Percentiles rank a stretch among this genome's conserved stretches.
These are phyloP conservation scores for Coenobita brevimanus DNA, from an alignment of 1,140 invertebrate species.

Conservation along the genomic window DNA sequence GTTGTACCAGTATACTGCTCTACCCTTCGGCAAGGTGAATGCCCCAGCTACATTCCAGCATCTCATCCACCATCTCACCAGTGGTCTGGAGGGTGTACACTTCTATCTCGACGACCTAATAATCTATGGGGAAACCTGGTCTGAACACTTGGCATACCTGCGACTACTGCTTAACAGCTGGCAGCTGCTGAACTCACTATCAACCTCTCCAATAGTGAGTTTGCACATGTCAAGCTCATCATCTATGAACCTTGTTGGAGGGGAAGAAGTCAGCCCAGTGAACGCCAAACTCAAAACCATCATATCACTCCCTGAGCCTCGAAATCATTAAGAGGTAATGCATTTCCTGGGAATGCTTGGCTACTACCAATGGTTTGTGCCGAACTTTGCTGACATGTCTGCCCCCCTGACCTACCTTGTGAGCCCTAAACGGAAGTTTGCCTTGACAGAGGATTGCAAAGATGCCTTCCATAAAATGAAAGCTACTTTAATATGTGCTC, in stretches of 20 bases:
- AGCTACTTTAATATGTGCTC: too few species aligned
- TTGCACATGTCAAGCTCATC: not conserved
- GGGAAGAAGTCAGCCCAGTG: not conserved
- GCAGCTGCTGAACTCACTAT: not conserved
- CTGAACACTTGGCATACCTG: not conserved
- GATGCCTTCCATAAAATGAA: too few species aligned
- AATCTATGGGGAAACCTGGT: slow-evolving; percentile 4
- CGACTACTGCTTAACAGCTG: slow-evolving; percentile 10
- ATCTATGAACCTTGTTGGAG: not conserved
- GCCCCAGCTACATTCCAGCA: too few species aligned
- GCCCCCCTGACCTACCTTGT: not conserved
- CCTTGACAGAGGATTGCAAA: not conserved
- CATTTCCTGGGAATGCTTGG: not conserved
- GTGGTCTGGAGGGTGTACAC: not conserved
- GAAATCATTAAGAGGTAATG: not conserved
- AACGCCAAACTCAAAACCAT: not conserved
- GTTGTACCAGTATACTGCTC: not conserved
- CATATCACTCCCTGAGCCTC: not conserved
- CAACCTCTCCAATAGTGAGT: not conserved
- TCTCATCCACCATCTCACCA: too few species aligned
- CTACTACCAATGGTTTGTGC: not conserved
- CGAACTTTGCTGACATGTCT: not conserved
- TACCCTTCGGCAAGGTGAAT: slow-evolving; percentile 5
- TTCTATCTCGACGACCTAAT: slow-evolving; percentile 22
- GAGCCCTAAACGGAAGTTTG: not conserved